phyloP scores from a whole-genome alignment of 2,113 vertebrate genomes.

The Gorsachius goisagi region DNA sequence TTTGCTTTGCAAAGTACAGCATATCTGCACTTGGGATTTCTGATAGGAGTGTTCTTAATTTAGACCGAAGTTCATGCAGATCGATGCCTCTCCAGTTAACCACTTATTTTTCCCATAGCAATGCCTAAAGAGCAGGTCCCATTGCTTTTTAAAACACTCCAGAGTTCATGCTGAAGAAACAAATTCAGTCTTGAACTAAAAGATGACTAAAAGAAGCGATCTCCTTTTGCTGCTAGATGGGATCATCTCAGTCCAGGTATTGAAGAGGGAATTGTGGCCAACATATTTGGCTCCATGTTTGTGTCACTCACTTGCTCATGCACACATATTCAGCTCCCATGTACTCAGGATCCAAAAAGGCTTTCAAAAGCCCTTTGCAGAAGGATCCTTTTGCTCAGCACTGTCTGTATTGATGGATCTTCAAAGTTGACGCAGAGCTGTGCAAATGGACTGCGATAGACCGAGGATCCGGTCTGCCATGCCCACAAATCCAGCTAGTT shows the following conservation, averaged over 20 bases:
- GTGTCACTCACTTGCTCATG: not conserved
- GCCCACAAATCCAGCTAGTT: not conserved
- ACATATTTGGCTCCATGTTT: not conserved
- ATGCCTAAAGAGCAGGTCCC: not conserved
- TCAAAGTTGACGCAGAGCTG: not conserved
- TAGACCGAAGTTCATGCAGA: slow-evolving; percentile 5
- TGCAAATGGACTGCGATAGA: not conserved
- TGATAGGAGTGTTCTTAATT: slow-evolving; percentile 49
- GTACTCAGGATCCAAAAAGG: not conserved
- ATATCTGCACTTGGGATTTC: slow-evolving; percentile 9
- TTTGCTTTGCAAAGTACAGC: not conserved
- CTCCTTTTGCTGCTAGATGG: not conserved
- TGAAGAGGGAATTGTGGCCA: not conserved
- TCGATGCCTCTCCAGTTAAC: not conserved
- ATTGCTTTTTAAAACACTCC: not conserved
- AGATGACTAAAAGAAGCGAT: not conserved
- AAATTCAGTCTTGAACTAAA: not conserved
- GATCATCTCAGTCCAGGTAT: not conserved
- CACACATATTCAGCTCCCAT: not conserved
- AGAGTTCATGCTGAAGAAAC: not conserved
- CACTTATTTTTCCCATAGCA: not conserved
- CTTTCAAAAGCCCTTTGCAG: not conserved
- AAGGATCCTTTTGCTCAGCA: not conserved
- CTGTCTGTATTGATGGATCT: not conserved
- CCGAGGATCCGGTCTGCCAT: not conserved